Percentiles rank a stretch among this genome's conserved stretches.
These are phyloP conservation scores for Zaprionus bogoriensis DNA, from an alignment of 2,888 invertebrate species.

Conservation along the genomic window DNA sequence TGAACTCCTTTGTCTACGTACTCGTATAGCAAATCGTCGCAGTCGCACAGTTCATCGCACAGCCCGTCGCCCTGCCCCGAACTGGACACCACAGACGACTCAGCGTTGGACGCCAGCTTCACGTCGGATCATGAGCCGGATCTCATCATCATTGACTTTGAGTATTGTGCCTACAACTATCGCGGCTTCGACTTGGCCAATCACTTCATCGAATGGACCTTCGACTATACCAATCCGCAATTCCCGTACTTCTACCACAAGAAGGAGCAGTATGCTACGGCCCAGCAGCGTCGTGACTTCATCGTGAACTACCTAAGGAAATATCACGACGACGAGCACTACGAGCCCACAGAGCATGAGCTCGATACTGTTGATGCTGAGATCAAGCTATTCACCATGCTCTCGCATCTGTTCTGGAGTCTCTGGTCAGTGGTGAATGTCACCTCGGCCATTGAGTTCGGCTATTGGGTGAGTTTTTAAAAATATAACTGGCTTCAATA, in stretches of 20 bases:
- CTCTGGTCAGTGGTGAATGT: slow-evolving; percentile 96
- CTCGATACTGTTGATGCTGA: slow-evolving; percentile 88
- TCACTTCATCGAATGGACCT: slow-evolving; percentile 96
- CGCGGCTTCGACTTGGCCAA: slow-evolving; percentile 97
- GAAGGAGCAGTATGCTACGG: slow-evolving; percentile 87
- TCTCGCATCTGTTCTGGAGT: slow-evolving; percentile 96
- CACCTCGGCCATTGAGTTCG: slow-evolving; percentile 94
- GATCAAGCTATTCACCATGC: slow-evolving; percentile 91
- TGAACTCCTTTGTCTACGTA: neutral
- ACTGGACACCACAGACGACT: slow-evolving; percentile 79
- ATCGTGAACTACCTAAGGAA: slow-evolving; percentile 80
- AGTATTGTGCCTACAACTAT: slow-evolving; percentile 97
- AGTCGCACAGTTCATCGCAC: slow-evolving; percentile 9
- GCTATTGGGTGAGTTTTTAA: slow-evolving; percentile 91
- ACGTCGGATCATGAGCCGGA: slow-evolving; percentile 83
- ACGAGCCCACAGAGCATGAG: slow-evolving; percentile 84
- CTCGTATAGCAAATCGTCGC: slow-evolving; percentile 46
- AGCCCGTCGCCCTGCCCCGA: slow-evolving; percentile 52
- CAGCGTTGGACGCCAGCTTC: slow-evolving; percentile 73
- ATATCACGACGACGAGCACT: slow-evolving; percentile 68
- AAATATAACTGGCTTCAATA: neutral
- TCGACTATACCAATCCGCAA: slow-evolving; percentile 91
- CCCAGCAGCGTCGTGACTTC: slow-evolving; percentile 85
- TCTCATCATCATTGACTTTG: slow-evolving; percentile 94
- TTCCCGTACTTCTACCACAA: slow-evolving; percentile 90